Evolutionary conservation across 2,797 vertebrate genomes (phyloP), one percentile per base, ranked within the genome.

Genomic region (Streptopelia turtur): DNA sequence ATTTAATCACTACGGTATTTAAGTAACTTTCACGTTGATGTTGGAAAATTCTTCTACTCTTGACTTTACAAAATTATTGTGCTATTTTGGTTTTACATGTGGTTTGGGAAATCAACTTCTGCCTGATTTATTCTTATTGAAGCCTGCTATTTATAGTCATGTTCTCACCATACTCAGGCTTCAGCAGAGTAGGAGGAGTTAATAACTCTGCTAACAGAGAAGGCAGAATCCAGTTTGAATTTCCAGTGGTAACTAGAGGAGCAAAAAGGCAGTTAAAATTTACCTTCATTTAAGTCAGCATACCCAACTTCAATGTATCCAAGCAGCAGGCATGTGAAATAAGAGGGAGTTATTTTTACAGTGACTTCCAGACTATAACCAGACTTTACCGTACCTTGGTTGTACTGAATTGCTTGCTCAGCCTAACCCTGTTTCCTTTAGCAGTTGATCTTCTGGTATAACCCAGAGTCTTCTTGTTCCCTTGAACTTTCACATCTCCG

Each of bases 391-490:
- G 56, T 96, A 99, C 99, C 99, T 99, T 99, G 21, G 98, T 99
- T 66, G 99, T 99, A 97, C 98, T 99, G 97, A 99, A 98, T 93
- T 98, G 98, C 93, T 99, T 99, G 89, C 98, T 98, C 68, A 99
- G 95, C 83, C 96, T 98, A 55, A 86, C 49, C 24, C 97, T 97
- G 17, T 89, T 95, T 90, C 97, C 98, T 78, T 96, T 98, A 53
- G 97, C 96, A 10, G 96, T 97, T 94, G 96, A 22, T 95, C 99
- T 98, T 95, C 99, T 98, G 66, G 98, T 98, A 83, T 99, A 99
- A 78, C 99, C 99, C 83, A 99, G 97, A 33, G 99, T 99, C 98
- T 98, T 99, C 98, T 99, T 99, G 96, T 89, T 98, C 86, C 98
- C 98, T 76, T 97, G 97, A 45, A 94, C 97, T 85, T 96, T 98